Evolutionary conservation across 2,113 vertebrate species (phyloP).

Genomic region (Orthonyx spaldingii): DNA sequence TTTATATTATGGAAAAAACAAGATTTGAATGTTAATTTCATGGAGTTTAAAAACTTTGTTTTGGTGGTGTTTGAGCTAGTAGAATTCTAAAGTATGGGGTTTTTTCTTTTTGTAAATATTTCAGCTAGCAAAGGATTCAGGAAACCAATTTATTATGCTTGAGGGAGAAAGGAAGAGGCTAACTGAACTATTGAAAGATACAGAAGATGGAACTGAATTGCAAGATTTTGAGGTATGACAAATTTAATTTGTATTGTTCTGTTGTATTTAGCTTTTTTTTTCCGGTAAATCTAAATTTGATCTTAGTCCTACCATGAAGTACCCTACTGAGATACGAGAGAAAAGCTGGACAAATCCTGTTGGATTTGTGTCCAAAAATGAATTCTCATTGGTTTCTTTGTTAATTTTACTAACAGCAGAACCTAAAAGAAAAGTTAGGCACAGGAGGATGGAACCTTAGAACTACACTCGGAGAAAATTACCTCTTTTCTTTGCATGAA

Average conservation of each 20-base stretch:
- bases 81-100: neutral
- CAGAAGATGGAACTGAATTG: conserved; percentile 62
- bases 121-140: conserved; percentile 80
- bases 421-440: neutral
- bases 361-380: neutral
- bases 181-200: conserved; percentile 79
- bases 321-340: neutral
- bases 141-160: conserved; percentile 75
- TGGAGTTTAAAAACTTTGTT: neutral
- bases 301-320: neutral
- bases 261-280: neutral
- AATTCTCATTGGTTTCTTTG: neutral
- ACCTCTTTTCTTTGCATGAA: neutral
- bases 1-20: neutral
- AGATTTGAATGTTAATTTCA: neutral
- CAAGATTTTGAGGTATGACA: conserved; percentile 68
- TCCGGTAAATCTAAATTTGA: neutral
- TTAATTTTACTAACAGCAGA: neutral
- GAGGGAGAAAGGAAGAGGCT: conserved; percentile 81
- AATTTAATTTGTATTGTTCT: neutral
- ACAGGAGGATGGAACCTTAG: neutral
- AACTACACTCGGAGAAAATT: neutral
- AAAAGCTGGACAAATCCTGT: neutral
- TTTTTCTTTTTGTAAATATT: conserved; percentile 21
- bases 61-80: neutral